Evolutionary conservation across 2,888 invertebrate genomes (phyloP).

Genomic region (Campoplex capitator): DNA sequence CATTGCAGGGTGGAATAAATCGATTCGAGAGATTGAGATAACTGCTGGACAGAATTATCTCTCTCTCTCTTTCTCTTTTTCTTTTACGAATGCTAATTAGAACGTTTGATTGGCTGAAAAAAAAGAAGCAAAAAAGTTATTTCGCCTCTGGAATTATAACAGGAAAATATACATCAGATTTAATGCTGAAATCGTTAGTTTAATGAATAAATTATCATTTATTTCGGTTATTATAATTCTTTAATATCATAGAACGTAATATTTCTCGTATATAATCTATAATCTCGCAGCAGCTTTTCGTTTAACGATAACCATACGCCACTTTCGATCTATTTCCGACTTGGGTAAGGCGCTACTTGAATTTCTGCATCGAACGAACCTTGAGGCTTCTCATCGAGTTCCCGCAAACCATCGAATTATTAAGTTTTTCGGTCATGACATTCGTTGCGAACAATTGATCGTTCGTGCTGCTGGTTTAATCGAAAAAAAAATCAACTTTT

Average conservation of each 20-base stretch:
- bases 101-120: background rate
- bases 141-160: background rate
- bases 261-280: background rate
- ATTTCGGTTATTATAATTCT: background rate
- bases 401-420: background rate
- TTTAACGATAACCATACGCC: slow-evolving; percentile 59
- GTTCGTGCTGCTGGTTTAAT: background rate
- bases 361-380: slow-evolving; percentile 40
- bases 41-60: background rate
- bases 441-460: background rate
- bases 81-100: background rate
- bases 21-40: background rate
- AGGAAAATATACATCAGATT: background rate
- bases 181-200: background rate
- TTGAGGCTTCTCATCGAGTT: slow-evolving; percentile 30
- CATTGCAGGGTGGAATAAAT: background rate
- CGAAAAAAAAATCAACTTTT: background rate
- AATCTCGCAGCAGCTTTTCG: slow-evolving; percentile 18
- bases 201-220: background rate
- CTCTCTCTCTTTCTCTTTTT: background rate
- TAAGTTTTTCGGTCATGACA: background rate
- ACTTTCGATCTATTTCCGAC: slow-evolving; percentile 54
- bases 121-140: background rate
- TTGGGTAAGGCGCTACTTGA: slow-evolving; percentile 16
- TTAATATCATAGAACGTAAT: background rate